Conservation (phyloP, 2,888 invertebrate species). For the Spodoptera exigua region DNA sequence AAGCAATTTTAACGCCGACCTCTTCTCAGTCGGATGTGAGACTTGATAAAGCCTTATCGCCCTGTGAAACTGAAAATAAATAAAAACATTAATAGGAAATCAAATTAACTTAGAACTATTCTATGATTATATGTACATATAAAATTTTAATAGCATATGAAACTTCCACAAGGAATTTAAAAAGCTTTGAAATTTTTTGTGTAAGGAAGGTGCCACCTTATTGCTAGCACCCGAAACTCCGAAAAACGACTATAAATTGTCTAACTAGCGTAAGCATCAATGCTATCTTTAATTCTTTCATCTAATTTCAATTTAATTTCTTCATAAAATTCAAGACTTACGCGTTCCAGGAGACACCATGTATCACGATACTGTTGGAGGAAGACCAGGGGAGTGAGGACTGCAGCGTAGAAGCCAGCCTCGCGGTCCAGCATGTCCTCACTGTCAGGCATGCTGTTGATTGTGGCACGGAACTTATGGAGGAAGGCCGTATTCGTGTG, state of each 20-base stretch:
- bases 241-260: too few relatives aligned
- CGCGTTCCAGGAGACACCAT: slow-evolving; percentile 82
- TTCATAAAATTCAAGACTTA: slow-evolving; percentile 49
- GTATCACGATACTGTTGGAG: slow-evolving; percentile 79
- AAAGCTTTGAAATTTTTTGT: too few relatives aligned
- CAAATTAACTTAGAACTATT: too few relatives aligned
- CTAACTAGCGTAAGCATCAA: too few relatives aligned
- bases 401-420: slow-evolving; percentile 77
- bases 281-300: neutral
- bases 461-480: slow-evolving; percentile 75
- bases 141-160: too few relatives aligned
- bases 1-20: slow-evolving; percentile 76
- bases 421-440: slow-evolving; percentile 77
- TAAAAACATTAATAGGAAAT: neutral
- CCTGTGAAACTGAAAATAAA: slow-evolving; percentile 75
- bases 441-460: slow-evolving; percentile 76
- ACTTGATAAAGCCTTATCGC: slow-evolving; percentile 79
- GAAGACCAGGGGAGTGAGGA: slow-evolving; percentile 78
- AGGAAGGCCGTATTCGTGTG: slow-evolving; percentile 78
- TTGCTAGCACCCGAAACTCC: too few relatives aligned
- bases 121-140: too few relatives aligned
- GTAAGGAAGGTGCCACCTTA: too few relatives aligned
- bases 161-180: too few relatives aligned
- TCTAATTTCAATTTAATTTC: neutral
- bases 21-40: slow-evolving; percentile 80